These are phyloP conservation scores for Oenanthe oenanthe DNA, from an alignment of 2,113 vertebrate genomes.

Conservation along the genomic window DNA sequence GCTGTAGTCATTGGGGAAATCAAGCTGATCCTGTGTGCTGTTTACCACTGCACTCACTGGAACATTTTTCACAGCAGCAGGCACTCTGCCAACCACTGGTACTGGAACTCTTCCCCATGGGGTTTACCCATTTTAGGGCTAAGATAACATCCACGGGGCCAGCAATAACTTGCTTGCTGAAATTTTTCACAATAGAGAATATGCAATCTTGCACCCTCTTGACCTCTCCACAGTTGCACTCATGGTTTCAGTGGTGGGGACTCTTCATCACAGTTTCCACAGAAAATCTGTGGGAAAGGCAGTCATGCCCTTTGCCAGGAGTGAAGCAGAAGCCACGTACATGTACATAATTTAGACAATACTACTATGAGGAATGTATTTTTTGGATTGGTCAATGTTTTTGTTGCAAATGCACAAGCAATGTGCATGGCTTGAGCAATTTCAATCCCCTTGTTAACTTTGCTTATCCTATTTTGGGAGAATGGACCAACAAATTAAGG, in stretches of 20 bases:
- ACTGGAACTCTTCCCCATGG: background rate
- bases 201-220: background rate
- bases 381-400: background rate
- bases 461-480: background rate
- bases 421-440: background rate
- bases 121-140: background rate
- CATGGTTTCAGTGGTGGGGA: background rate
- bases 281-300: constrained; percentile 1
- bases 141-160: background rate
- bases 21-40: background rate
- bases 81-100: background rate
- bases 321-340: background rate
- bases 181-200: background rate
- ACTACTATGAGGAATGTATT: background rate
- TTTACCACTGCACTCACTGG: background rate
- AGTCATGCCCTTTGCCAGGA: background rate
- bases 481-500: background rate
- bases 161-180: background rate
- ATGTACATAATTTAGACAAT: background rate
- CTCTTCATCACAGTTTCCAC: background rate
- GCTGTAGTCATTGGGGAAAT: background rate
- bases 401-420: constrained; percentile 5
- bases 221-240: background rate
- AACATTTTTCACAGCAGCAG: background rate
- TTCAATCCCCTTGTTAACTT: background rate